Evolutionary conservation across 2,113 vertebrate genomes (phyloP).

Genomic region (Aldabrachelys gigantea): DNA sequence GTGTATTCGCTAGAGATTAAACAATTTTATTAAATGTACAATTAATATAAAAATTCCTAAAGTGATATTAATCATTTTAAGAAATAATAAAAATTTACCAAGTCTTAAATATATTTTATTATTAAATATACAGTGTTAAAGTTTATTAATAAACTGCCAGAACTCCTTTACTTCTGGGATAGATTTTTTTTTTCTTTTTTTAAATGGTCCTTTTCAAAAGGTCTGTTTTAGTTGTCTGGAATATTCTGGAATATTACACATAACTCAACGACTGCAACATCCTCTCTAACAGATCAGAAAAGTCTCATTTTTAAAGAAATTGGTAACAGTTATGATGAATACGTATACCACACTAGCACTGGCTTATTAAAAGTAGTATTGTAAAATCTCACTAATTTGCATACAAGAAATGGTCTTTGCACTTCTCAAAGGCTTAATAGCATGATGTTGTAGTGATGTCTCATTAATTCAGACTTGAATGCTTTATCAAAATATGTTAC

Average conservation of each 20-base stretch:
- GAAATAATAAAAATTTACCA: constrained; percentile 60
- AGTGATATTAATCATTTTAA: constrained; percentile 26
- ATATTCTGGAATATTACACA: background rate
- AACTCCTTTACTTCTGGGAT: constrained; percentile 30
- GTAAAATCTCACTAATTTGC: constrained; percentile 42
- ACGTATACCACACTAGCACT: background rate
- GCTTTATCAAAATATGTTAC: background rate
- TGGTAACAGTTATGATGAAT: background rate
- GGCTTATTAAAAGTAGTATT: constrained; percentile 33
- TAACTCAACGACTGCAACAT: background rate
- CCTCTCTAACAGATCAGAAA: background rate
- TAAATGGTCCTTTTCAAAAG: background rate
- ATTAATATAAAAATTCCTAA: background rate
- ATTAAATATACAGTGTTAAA: constrained; percentile 61
- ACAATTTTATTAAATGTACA: constrained; percentile 43
- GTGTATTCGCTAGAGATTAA: background rate
- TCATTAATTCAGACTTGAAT: constrained; percentile 32
- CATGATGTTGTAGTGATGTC: background rate
- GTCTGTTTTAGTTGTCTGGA: background rate
- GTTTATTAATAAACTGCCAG: constrained; percentile 58
- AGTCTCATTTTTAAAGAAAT: background rate
- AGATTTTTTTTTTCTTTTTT: background rate
- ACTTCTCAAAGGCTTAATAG: background rate
- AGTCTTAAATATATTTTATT: constrained; percentile 69
- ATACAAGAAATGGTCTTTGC: constrained; percentile 16